Evolutionary conservation across 1,140 invertebrate species (phyloP).

Genomic region (Colletes latitarsis): DNA sequence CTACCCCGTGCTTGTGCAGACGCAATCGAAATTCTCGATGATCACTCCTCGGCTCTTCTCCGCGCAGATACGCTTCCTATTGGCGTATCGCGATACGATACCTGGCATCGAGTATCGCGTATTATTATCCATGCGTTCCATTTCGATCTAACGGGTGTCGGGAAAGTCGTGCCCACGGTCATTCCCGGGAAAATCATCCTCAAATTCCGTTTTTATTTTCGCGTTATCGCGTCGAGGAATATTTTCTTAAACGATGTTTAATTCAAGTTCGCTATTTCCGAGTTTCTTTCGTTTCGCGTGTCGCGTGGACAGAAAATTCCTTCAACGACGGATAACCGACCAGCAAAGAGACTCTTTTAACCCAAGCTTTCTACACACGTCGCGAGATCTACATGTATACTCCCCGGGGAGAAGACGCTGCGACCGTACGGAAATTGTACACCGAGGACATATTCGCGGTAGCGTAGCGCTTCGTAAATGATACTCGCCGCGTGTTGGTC

Average conservation of each 20-base stretch:
- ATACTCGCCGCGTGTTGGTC: conserved; percentile 11
- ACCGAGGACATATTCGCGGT: conserved; percentile 9
- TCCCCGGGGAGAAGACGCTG: conserved; percentile 17
- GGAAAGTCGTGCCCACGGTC: neutral
- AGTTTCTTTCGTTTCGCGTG: too few relatives aligned
- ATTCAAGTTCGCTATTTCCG: too few relatives aligned
- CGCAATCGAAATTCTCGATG: conserved; percentile 30
- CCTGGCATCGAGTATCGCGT: neutral
- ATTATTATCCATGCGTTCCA: conserved; percentile 27
- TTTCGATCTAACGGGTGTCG: conserved; percentile 7
- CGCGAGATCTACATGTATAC: too few relatives aligned
- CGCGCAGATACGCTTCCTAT: neutral
- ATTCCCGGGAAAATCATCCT: neutral
- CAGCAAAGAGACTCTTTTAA: neutral
- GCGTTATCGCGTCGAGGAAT: too few relatives aligned
- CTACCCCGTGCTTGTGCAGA: conserved; percentile 7
- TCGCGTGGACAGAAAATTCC: too few relatives aligned
- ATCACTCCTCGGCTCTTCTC: neutral
- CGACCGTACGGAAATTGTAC: conserved; percentile 20
- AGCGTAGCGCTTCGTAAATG: conserved; percentile 1
- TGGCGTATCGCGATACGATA: conserved; percentile 1
- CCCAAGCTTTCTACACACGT: neutral
- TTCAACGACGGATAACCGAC: too few relatives aligned
- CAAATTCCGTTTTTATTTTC: neutral
- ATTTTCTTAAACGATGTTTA: too few relatives aligned